Base-by-base conservation (phyloP, 2,797 vertebrate genomes). In the Rhinella marina region DNA sequence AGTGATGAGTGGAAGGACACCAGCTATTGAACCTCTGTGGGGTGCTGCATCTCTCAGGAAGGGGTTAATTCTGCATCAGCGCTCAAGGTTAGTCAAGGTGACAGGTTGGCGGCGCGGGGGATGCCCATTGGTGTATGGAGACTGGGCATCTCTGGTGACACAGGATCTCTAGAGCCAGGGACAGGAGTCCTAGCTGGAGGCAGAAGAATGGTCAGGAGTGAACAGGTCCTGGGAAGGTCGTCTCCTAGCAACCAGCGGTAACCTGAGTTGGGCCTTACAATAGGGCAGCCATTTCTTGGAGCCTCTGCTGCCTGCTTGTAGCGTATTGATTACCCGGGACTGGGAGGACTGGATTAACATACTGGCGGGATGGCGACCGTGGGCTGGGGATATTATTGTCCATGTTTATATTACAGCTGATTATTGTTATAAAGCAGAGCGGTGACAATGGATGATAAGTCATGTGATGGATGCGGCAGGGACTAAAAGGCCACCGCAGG, bases 51-150 rank as follows among this genome's bases (percentile, higher is more conserved):
- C 29, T 6, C 27, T 10, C 48, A 75, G 73, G 41, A 23, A 77
- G 2, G 48, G 95, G 96, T 97, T 98, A 96, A 97, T 96, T 96
- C 93, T 96, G 97, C 97, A 97, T 97, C 96, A 96, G 68, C 87
- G 91, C 90, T 94, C 96, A 98, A 98, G 96, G 97, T 97, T 96
- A 97, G 94, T 95, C 95, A 97, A 98, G 97, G 97, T 97, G 96
- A 97, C 82, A 85, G 83, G 88, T 54, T 86, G 27, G 4, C 70
- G 80, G 75, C 29, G 11, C 9, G 52, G 41, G 48, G 50, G 29
- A 66, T 64, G 56, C 59, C 57, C 79, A 59, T 41, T 79, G 25
- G 27, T 32, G 17, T 41, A 13, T 56, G 23, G 25, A 66, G 73
- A 1, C 25, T 41, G 23, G 41, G 23, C 50, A 23, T n/a, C 10